Percentiles rank a stretch among this genome's conserved stretches.
Conservation (phyloP, 2,797 vertebrate genomes). For the Helostoma temminkii region DNA sequence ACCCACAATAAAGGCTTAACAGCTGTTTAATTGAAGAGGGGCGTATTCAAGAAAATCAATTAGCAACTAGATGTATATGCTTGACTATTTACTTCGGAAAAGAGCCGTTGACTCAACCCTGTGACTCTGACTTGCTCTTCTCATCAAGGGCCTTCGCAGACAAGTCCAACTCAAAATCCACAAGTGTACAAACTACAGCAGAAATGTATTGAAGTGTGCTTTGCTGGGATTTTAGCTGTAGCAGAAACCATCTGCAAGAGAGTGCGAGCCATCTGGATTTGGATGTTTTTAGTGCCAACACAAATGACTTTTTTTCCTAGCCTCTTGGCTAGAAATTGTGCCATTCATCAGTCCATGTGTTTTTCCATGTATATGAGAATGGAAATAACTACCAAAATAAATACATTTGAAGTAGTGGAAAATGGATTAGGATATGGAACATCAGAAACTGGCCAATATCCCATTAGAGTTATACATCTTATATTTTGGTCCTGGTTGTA, state of each 20-base stretch:
- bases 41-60: too few species aligned
- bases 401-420: constrained; percentile 1
- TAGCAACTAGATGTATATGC: too few species aligned
- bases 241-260: constrained; percentile 41
- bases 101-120: constrained; percentile 30
- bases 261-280: constrained; percentile 54
- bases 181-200: constrained; percentile 35
- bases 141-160: constrained; percentile 57
- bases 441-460: not conserved
- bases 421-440: not conserved
- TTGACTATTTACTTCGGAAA: too few species aligned
- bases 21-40: too few species aligned
- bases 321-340: constrained; percentile 28
- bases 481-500: not conserved
- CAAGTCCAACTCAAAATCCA: constrained; percentile 21
- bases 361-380: not conserved
- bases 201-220: constrained; percentile 29
- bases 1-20: too few species aligned
- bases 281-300: constrained; percentile 22
- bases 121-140: constrained; percentile 48
- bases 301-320: constrained; percentile 16
- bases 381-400: constrained; percentile 1
- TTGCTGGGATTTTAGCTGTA: constrained; percentile 34
- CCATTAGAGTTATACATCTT: not conserved
- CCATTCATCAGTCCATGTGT: constrained; percentile 31